Conservation (phyloP, 2,888 invertebrate genomes). For the Phaedon cochleariae region DNA sequence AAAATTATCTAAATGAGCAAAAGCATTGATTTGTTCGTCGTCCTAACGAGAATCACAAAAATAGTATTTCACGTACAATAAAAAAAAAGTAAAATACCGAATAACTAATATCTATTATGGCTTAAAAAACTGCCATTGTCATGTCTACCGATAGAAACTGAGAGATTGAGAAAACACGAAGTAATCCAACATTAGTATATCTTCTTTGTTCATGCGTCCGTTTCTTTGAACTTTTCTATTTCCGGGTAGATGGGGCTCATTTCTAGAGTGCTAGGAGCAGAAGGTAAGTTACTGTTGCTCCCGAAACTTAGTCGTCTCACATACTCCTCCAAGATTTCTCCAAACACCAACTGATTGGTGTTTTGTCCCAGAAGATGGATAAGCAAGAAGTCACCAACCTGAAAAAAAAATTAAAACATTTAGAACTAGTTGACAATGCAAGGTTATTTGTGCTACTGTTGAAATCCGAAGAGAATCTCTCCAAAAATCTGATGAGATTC, state of each 20-base stretch:
- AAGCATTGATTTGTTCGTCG: constrained; percentile 12
- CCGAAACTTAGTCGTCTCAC: constrained; percentile 74
- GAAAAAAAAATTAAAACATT: constrained; percentile 41
- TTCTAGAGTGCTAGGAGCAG: constrained; percentile 86
- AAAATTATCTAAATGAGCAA: constrained; percentile 19
- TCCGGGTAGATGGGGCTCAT: constrained; percentile 87
- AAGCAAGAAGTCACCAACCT: constrained; percentile 89
- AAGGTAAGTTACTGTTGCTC: constrained; percentile 77
- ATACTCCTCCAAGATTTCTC: constrained; percentile 82
- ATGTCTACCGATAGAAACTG: background rate
- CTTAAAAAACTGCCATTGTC: background rate
- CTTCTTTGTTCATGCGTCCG: constrained; percentile 73
- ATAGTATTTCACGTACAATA: background rate
- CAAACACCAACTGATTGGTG: constrained; percentile 82
- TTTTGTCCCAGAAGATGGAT: constrained; percentile 87
- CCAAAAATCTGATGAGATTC: too few relatives aligned
- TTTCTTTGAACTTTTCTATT: constrained; percentile 82
- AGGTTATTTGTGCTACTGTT: too few relatives aligned
- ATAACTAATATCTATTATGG: background rate
- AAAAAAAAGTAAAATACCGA: too few relatives aligned
- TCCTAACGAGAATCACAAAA: constrained; percentile 21
- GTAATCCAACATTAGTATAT: background rate
- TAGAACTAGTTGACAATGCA: constrained; percentile 18
- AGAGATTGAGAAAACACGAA: too few relatives aligned
- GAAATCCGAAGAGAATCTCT: too few relatives aligned